These are phyloP conservation scores for Hypolimnas misippus DNA, from an alignment of 2,888 invertebrate genomes.

Conservation along the genomic window DNA sequence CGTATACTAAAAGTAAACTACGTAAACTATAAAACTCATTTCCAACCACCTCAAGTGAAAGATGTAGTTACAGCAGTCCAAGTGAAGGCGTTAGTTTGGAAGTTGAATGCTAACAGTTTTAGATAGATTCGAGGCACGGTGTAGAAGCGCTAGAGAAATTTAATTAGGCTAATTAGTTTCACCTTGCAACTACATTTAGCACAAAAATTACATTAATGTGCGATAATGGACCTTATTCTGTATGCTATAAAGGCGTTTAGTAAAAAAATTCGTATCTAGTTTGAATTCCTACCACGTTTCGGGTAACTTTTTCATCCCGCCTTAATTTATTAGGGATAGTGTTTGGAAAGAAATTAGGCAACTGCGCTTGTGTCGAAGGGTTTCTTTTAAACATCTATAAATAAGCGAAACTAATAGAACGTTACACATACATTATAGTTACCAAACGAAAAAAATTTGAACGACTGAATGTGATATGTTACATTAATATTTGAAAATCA, in stretches of 20 bases:
- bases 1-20: not conserved
- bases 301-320: conserved; percentile 35
- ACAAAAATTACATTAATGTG: conserved; percentile 16
- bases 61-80: conserved; percentile 2
- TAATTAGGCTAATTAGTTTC: conserved; percentile 77
- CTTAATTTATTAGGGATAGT: conserved; percentile 54
- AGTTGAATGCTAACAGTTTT: conserved; percentile 69
- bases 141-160: conserved; percentile 62
- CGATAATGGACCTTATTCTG: conserved; percentile 8
- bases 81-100: conserved; percentile 56
- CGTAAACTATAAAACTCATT: not conserved
- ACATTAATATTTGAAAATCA: too few species aligned
- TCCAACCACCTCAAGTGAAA: conserved; percentile 3
- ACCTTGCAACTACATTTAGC: conserved; percentile 56
- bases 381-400: conserved; percentile 11
- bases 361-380: conserved; percentile 42
- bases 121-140: conserved; percentile 70
- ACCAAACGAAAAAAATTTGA: not conserved
- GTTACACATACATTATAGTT: not conserved
- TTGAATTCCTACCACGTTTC: conserved; percentile 39
- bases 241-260: not conserved
- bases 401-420: not conserved
- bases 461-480: too few species aligned
- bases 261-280: conserved; percentile 24
- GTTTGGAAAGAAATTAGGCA: conserved; percentile 52